phyloP scores from a whole-genome alignment of 2,113 vertebrate species.

The Riparia riparia region DNA sequence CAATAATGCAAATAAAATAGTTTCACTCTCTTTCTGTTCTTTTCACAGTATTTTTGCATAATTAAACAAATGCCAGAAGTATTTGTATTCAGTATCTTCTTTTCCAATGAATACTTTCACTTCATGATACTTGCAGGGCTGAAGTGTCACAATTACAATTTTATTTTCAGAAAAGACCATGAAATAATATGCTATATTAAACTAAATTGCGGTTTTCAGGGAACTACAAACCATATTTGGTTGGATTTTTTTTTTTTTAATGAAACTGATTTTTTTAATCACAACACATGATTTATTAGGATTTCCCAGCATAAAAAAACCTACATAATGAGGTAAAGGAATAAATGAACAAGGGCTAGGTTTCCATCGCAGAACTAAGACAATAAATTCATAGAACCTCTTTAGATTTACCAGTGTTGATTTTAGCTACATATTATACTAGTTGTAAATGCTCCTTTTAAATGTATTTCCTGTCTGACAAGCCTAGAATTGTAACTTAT shows the following conservation, averaged over 20 bases:
- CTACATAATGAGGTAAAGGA: not conserved
- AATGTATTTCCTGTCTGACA: not conserved
- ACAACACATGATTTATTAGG: not conserved
- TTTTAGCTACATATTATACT: not conserved
- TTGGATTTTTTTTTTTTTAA: not conserved
- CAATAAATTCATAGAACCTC: not conserved
- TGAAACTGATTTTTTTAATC: not conserved
- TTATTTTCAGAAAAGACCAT: not conserved
- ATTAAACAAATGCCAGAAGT: not conserved
- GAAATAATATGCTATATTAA: not conserved
- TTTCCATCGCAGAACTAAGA: not conserved
- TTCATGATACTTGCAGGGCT: not conserved
- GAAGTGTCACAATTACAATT: not conserved
- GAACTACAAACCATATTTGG: not conserved
- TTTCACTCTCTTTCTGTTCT: rapidly evolving
- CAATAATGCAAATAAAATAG: not conserved
- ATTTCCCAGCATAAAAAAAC: not conserved
- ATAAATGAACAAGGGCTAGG: not conserved
- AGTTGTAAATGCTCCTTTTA: not conserved
- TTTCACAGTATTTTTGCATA: not conserved
- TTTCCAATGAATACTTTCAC: not conserved
- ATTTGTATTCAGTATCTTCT: not conserved
- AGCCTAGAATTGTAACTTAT: not conserved
- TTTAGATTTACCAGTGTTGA: not conserved
- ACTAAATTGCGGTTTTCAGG: not conserved